Evolutionary conservation across 2,888 invertebrate genomes (phyloP).

Genomic region (Ichneumoninae sp.): DNA sequence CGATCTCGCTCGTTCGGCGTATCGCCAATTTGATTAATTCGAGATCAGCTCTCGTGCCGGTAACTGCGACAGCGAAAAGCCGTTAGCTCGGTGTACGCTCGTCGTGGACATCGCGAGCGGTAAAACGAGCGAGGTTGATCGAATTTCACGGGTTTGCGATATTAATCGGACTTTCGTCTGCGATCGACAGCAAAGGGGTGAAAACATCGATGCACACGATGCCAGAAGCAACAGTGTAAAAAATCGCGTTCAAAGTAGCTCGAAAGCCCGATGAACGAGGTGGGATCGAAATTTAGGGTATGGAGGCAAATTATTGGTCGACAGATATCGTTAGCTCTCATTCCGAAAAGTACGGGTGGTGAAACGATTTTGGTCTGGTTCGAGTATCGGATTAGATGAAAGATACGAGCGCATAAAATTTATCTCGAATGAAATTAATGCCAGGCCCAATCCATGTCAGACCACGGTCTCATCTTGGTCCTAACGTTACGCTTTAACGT

Average conservation of each 20-base stretch:
- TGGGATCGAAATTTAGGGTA: neutral
- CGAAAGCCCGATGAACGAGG: neutral
- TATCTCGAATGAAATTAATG: neutral
- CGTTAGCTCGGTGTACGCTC: slow-evolving; percentile 34
- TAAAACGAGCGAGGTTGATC: slow-evolving; percentile 56
- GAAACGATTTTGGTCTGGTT: neutral
- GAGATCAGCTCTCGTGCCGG: slow-evolving; percentile 70
- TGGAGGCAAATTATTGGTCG: neutral
- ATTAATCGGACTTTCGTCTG: slow-evolving; percentile 38
- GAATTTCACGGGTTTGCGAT: slow-evolving; percentile 55
- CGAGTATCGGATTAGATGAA: neutral
- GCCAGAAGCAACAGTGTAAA: neutral
- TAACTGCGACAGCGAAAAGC: slow-evolving; percentile 55
- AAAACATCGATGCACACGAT: neutral
- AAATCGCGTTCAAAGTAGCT: neutral
- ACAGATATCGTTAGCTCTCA: neutral
- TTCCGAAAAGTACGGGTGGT: neutral
- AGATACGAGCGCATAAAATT: neutral
- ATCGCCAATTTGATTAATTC: slow-evolving; percentile 73
- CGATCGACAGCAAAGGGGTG: neutral
- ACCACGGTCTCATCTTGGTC: neutral
- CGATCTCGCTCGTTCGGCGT: slow-evolving; percentile 63
- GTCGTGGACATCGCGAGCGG: slow-evolving; percentile 44
- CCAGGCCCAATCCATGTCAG: neutral
- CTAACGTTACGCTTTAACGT: neutral